phyloP scores from a whole-genome alignment of 2,113 vertebrate genomes.

The Rhegmatorhina hoffmannsi region DNA sequence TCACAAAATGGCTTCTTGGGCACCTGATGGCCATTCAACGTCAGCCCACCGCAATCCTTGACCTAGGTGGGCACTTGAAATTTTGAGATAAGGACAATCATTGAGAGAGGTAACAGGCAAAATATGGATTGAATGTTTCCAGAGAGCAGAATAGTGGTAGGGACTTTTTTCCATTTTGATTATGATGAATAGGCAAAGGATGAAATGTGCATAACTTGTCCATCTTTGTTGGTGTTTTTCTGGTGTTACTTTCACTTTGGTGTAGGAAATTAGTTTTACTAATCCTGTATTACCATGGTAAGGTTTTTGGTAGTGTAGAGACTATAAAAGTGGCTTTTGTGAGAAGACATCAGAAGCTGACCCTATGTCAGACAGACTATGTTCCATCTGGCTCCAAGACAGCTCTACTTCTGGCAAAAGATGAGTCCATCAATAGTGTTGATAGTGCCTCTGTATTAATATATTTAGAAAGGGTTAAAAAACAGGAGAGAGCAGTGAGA shows the following conservation, averaged over 20 bases:
- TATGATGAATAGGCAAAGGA: background rate
- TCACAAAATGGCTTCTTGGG: background rate
- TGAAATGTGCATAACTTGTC: background rate
- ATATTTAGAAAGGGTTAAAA: background rate
- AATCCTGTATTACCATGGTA: background rate
- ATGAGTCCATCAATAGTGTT: background rate
- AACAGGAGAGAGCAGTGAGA: background rate
- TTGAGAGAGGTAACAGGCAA: background rate
- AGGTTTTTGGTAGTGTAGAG: rapidly evolving
- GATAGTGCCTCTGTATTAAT: background rate
- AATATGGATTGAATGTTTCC: background rate
- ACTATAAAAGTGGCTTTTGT: background rate
- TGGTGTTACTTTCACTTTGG: background rate
- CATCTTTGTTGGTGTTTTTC: background rate
- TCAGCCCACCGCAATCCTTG: background rate
- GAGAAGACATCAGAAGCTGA: background rate
- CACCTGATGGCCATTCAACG: background rate
- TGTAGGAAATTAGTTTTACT: background rate
- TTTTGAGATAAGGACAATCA: background rate
- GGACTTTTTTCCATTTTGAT: background rate
- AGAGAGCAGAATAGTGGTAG: background rate
- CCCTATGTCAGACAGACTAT: background rate
- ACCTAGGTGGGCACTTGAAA: background rate
- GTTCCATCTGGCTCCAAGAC: background rate
- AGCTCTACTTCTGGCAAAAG: background rate